Conservation (phyloP, 1,140 invertebrate genomes). For the Oryzaephilus surinamensis region DNA sequence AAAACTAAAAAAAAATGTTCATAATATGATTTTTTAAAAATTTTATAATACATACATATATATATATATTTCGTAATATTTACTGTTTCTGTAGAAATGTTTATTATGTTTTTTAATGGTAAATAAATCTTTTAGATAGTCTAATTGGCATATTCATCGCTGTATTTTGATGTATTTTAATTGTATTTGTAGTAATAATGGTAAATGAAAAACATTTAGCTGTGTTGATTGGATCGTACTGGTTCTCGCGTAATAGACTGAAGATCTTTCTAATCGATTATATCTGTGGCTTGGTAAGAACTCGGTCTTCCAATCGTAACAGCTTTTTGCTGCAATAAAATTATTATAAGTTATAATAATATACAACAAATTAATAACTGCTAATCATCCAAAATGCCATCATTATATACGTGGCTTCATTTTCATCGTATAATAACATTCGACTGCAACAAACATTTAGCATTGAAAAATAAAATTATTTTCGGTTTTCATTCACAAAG, state of each 20-base stretch:
- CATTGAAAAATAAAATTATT: too few species aligned
- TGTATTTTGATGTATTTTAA: slow-evolving; percentile 26
- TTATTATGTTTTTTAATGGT: too few species aligned
- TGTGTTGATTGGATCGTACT: slow-evolving; percentile 5
- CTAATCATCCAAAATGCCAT: too few species aligned
- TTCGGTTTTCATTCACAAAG: too few species aligned
- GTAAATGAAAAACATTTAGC: slow-evolving; percentile 3
- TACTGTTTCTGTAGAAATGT: too few species aligned
- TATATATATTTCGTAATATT: neutral
- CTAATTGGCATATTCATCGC: slow-evolving; percentile 22
- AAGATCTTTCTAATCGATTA: too few species aligned
- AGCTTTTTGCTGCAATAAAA: slow-evolving; percentile 23
- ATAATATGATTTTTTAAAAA: neutral
- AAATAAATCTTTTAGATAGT: slow-evolving; percentile 15
- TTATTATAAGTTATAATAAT: slow-evolving; percentile 16
- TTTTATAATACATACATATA: too few species aligned
- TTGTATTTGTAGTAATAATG: slow-evolving; percentile 13
- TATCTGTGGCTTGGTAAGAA: slow-evolving; percentile 3
- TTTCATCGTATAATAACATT: too few species aligned
- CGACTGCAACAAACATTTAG: slow-evolving; percentile 23
- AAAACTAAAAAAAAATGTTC: neutral
- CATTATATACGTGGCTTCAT: too few species aligned
- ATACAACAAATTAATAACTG: slow-evolving; percentile 15
- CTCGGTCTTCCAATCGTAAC: slow-evolving; percentile 12
- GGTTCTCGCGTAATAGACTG: slow-evolving; percentile 1